These are phyloP conservation scores for Herminia tarsipennalis DNA, from an alignment of 2,888 invertebrate genomes.

Conservation along the genomic window DNA sequence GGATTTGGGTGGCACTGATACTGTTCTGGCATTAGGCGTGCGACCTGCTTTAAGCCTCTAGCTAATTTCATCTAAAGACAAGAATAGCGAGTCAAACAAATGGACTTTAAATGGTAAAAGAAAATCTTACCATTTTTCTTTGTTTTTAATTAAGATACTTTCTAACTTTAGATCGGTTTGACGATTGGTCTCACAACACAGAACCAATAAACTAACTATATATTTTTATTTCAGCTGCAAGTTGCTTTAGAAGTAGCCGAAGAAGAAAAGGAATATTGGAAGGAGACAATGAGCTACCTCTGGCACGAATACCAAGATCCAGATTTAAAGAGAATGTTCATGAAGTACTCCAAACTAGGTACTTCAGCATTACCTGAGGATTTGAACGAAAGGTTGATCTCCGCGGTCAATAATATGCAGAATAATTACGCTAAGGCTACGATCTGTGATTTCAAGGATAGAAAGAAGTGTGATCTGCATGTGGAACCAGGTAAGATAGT, in stretches of 20 bases:
- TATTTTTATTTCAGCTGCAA: conserved; percentile 57
- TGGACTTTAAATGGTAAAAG: too few relatives aligned
- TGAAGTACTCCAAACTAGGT: conserved; percentile 89
- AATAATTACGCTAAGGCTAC: conserved; percentile 91
- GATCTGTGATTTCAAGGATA: conserved; percentile 89
- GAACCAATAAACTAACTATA: too few relatives aligned
- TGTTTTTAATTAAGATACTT: too few relatives aligned
- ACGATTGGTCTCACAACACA: too few relatives aligned
- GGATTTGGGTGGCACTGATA: too few relatives aligned
- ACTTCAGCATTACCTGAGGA: conserved; percentile 90
- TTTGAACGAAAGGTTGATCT: conserved; percentile 86
- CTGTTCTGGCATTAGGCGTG: too few relatives aligned
- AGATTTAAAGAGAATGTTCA: conserved; percentile 90
- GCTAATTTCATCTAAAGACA: too few relatives aligned
- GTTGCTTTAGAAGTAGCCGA: conserved; percentile 72
- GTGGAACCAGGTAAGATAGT: conserved; percentile 89
- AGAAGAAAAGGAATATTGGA: conserved; percentile 88
- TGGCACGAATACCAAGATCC: conserved; percentile 90
- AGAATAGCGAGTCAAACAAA: too few relatives aligned
- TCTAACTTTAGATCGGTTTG: too few relatives aligned
- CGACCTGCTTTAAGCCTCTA: too few relatives aligned
- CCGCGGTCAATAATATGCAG: conserved; percentile 89
- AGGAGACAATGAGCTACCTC: conserved; percentile 88
- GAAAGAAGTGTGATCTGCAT: conserved; percentile 88
- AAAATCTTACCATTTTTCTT: too few relatives aligned